Evolutionary conservation across 2,113 vertebrate genomes (phyloP), one percentile per base, ranked within the genome.

Genomic region (Corydoras sp.): DNA sequence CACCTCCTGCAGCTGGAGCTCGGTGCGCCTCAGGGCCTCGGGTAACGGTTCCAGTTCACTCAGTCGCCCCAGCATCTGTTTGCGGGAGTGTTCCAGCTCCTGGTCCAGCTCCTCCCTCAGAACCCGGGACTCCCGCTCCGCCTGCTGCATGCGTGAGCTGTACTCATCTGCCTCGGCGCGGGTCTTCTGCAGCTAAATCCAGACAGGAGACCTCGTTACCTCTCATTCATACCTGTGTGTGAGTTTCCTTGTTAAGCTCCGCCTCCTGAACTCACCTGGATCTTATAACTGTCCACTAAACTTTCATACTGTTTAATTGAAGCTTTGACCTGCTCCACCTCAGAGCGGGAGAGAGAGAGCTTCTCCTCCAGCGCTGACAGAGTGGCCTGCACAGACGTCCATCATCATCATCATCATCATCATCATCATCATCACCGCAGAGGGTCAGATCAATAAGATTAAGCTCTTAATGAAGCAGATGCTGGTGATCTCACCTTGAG

Each of bases 21-120:
- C 92, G 0, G 89, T 87, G 29, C 88, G 81, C 68, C 86, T 92
- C 5, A 98, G 76, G 58, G 92, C 86, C 66, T 95, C 93, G 0
- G 95, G 95, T 7, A 98, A 89, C 29, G 90, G 89, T 62, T 97
- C 91, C 62, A 98, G 85, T 72, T 95, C 92, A 3, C 86, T 76
- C 76, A 97, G 80, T 10, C 87, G 89, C 8, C 64, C 84, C 79
- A 91, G 88, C 73, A 95, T 89, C 75, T 92, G 88, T 62, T 81
- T 80, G 62, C 91, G 89, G 3, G 89, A 93, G 86, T 82, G 79
- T 71, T 93, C 90, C 0, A 93, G 77, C 79, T 94, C 91, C 67
- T 79, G 87, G 71, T 86, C 89, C 88, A 93, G 85, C 81, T 93
- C 86, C 1, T 87, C 87, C 59, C 85, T 90, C 10, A 91, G 69